Evolutionary conservation across 2,888 invertebrate genomes (phyloP).

Genomic region (Tiliacea aurago): DNA sequence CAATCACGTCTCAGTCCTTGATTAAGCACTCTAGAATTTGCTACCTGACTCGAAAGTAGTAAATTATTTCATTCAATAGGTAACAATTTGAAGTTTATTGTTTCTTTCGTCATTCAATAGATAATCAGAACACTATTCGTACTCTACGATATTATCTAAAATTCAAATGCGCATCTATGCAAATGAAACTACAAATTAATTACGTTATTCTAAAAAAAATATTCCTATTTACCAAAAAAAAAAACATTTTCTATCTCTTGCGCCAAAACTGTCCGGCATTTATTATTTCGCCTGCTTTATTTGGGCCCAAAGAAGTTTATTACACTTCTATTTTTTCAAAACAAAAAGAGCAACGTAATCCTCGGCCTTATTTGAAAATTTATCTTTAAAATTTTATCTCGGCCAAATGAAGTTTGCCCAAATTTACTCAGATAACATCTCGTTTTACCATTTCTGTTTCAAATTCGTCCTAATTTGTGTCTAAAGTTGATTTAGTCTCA

Average conservation of each 20-base stretch:
- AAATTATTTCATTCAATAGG: too few relatives aligned
- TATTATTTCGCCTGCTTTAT: slow-evolving; percentile 24
- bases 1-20: not conserved
- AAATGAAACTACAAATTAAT: not conserved
- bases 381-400: slow-evolving; percentile 54
- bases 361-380: slow-evolving; percentile 52
- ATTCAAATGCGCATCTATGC: not conserved
- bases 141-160: not conserved
- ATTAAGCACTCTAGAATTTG: not conserved
- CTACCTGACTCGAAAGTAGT: too few relatives aligned
- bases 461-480: slow-evolving; percentile 36
- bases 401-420: slow-evolving; percentile 48
- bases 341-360: slow-evolving; percentile 44
- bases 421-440: slow-evolving; percentile 59
- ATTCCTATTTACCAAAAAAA: slow-evolving; percentile 18
- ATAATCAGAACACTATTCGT: not conserved
- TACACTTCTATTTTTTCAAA: slow-evolving; percentile 36
- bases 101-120: not conserved
- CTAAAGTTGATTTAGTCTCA: slow-evolving; percentile 34
- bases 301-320: slow-evolving; percentile 34
- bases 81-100: too few relatives aligned
- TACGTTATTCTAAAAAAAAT: not conserved
- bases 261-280: slow-evolving; percentile 17
- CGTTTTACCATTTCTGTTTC: slow-evolving; percentile 49
- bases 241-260: not conserved